A percentile compares a stretch with the other conserved stretches of the same genome.
These are phyloP conservation scores for Lasioglossum albipes DNA, from an alignment of 1,140 invertebrate species.

Conservation along the genomic window DNA sequence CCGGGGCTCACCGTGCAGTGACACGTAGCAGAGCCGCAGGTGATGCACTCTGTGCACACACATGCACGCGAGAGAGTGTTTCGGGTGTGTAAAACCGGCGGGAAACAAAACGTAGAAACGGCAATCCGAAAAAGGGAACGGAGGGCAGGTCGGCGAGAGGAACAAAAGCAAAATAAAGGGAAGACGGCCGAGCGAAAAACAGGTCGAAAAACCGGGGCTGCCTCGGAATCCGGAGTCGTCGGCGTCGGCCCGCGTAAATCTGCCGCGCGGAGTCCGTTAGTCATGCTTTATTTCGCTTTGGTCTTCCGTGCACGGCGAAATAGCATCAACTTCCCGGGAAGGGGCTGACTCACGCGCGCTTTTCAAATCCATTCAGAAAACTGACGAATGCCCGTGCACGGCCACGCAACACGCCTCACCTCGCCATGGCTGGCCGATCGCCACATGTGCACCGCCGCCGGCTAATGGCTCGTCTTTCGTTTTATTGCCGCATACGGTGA, in stretches of 20 bases:
- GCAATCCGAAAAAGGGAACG: neutral
- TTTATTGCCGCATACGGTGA: conserved; percentile 46
- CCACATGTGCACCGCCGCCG: conserved; percentile 16
- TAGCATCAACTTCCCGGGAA: conserved; percentile 58
- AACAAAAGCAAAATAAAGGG: neutral
- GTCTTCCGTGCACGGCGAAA: conserved; percentile 49
- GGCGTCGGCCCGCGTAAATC: conserved; percentile 28
- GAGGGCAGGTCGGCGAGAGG: no score
- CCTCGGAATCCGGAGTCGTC: conserved; percentile 9
- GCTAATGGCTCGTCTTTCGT: conserved; percentile 44
- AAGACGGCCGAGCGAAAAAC: conserved; percentile 6
- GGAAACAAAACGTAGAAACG: neutral
- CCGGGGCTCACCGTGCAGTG: neutral
- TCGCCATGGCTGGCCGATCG: conserved; percentile 17
- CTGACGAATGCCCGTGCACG: conserved; percentile 43
- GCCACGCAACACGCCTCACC: neutral
- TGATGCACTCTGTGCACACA: neutral
- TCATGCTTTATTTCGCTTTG: conserved; percentile 51
- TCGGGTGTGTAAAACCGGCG: neutral
- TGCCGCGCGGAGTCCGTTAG: conserved; percentile 43
- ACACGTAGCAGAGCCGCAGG: neutral
- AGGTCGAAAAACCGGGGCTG: neutral
- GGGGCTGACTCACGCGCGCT: conserved; percentile 48
- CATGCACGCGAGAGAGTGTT: neutral
- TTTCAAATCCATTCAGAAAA: conserved; percentile 55